Conservation (phyloP, 2,113 vertebrate genomes). For the Narcine bancroftii region DNA sequence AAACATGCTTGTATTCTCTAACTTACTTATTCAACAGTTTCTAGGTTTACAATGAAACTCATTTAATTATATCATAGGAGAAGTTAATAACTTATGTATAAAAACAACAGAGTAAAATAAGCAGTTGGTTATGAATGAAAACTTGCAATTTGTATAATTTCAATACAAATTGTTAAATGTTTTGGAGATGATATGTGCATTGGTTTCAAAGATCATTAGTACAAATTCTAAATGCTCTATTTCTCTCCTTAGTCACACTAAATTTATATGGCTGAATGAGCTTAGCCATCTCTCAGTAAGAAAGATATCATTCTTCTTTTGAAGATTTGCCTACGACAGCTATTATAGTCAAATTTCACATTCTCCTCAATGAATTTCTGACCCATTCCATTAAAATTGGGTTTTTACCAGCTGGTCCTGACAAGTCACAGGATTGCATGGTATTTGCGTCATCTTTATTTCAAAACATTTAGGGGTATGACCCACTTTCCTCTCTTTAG, state of each 20-base stretch:
- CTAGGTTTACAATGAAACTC: not conserved
- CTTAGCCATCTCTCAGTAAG: slow-evolving; percentile 38
- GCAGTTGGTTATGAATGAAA: not conserved
- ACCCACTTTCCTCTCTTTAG: not conserved
- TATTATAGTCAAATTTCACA: slow-evolving; percentile 41
- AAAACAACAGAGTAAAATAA: not conserved
- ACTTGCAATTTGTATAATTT: not conserved
- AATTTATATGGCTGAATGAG: not conserved
- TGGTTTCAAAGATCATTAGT: not conserved
- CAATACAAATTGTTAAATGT: not conserved
- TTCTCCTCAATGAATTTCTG: slow-evolving; percentile 38
- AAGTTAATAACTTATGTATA: not conserved
- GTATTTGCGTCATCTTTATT: not conserved
- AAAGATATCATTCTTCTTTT: slow-evolving; percentile 40
- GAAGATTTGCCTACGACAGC: slow-evolving; percentile 38
- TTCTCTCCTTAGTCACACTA: slow-evolving; percentile 4
- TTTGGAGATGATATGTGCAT: not conserved
- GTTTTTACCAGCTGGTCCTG: not conserved
- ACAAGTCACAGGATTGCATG: not conserved
- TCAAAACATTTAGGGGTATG: not conserved
- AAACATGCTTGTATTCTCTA: not conserved
- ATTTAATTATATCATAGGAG: not conserved
- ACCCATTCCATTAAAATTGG: slow-evolving; percentile 14
- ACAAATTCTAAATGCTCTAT: not conserved
- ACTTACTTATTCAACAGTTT: not conserved